phyloP scores from a whole-genome alignment of 2,113 vertebrate species.

The Leuciscus idus region DNA sequence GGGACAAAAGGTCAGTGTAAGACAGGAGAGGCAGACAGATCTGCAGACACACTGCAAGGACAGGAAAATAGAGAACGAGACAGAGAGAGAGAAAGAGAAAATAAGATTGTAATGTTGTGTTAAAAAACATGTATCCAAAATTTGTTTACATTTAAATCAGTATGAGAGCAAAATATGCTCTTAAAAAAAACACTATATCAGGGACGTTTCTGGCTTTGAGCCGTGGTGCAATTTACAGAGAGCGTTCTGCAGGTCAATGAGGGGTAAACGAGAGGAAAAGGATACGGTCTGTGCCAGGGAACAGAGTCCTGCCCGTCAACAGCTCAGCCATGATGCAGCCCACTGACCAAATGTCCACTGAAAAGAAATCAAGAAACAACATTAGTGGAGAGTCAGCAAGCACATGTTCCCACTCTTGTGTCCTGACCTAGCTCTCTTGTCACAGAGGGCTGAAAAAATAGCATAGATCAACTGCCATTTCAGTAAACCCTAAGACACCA shows the following conservation, averaged over 20 bases:
- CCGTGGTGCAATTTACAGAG: neutral
- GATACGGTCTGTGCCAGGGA: conserved; percentile 99
- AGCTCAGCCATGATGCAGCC: conserved; percentile 99
- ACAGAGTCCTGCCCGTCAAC: conserved; percentile 94
- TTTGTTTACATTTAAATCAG: neutral
- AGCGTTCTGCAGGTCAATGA: neutral
- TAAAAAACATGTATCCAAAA: conserved; percentile 7
- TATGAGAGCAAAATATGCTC: neutral
- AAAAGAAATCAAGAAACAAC: conserved; percentile 55
- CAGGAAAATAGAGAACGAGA: neutral
- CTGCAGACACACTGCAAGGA: neutral
- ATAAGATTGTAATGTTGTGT: neutral
- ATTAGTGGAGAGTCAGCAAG: conserved; percentile 20
- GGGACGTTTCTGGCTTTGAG: neutral
- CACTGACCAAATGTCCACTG: conserved; percentile 99
- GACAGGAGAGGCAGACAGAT: neutral
- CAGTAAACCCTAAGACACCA: neutral
- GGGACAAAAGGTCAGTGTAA: neutral
- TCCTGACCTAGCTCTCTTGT: neutral
- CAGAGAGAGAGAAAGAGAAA: neutral
- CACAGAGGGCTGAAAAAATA: neutral
- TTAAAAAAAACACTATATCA: neutral
- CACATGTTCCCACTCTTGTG: conserved; percentile 1
- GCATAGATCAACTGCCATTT: neutral
- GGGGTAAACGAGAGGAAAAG: conserved; percentile 72